A percentile compares a stretch with the other conserved stretches of the same genome.
Conservation (phyloP, 1,140 invertebrate genomes). For the Zaprionus taronus region DNA sequence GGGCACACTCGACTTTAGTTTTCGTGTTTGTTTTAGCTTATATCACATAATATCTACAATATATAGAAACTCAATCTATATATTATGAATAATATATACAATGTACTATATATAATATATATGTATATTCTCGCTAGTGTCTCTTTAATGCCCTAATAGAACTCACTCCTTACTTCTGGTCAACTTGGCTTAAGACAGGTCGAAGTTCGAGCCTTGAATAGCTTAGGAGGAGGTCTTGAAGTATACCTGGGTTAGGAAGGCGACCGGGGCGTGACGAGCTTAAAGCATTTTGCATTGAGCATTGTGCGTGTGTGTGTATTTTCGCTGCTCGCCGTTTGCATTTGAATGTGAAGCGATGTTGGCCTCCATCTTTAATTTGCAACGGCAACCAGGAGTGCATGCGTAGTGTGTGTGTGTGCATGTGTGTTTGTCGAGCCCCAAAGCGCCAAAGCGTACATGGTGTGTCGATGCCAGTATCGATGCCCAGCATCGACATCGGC, state of each 20-base stretch:
- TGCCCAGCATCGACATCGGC: background rate
- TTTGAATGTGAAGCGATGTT: background rate
- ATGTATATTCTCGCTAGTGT: background rate
- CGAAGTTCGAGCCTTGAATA: background rate
- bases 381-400: background rate
- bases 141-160: background rate
- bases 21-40: too few species aligned
- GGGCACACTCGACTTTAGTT: too few species aligned
- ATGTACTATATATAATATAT: background rate
- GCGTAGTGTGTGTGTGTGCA: background rate
- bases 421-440: background rate
- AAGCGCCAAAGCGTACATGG: slow-evolving; percentile 3
- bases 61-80: too few species aligned
- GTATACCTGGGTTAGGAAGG: background rate
- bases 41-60: too few species aligned
- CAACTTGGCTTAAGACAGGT: background rate
- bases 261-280: background rate
- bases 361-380: slow-evolving; percentile 20
- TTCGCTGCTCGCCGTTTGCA: slow-evolving; percentile 1
- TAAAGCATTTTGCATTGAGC: slow-evolving; percentile 6
- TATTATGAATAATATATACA: too few species aligned
- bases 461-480: slow-evolving; percentile 11
- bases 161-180: background rate
- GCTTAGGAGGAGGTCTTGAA: too few species aligned
- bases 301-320: slow-evolving; percentile 14